These are phyloP conservation scores for Ginglymostoma cirratum DNA, from an alignment of 2,113 vertebrate genomes.

Conservation along the genomic window DNA sequence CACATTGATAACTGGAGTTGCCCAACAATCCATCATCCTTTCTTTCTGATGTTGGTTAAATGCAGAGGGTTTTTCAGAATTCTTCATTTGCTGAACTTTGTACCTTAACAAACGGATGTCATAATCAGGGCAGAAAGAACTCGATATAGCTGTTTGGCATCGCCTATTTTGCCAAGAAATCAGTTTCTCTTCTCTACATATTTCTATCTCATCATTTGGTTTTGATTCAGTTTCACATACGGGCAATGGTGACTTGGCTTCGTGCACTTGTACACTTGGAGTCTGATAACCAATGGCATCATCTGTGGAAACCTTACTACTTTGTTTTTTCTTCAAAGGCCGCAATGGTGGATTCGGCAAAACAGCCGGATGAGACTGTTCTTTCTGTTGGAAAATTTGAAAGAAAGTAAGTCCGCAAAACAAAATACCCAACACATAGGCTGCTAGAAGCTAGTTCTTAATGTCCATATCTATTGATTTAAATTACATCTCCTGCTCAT, in stretches of 20 bases:
- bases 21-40: conserved; percentile 14
- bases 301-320: not conserved
- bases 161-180: not conserved
- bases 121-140: not conserved
- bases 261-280: not conserved
- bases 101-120: conserved; percentile 23
- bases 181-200: not conserved
- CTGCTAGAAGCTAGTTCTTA: not conserved
- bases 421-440: not conserved
- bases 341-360: conserved; percentile 7
- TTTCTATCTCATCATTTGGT: not conserved
- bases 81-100: conserved; percentile 1
- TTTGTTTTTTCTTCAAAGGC: not conserved
- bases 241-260: conserved; percentile 49
- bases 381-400: conserved; percentile 23
- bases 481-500: not conserved
- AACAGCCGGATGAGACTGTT: conserved; percentile 45
- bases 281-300: not conserved
- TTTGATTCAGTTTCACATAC: not conserved
- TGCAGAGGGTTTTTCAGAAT: not conserved
- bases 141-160: not conserved
- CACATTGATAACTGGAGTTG: not conserved
- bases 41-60: conserved; percentile 23
- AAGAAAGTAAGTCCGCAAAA: not conserved
- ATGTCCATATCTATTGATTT: not conserved